These are phyloP conservation scores for Neodiprion pinetum DNA, from an alignment of 1,140 invertebrate species.

Conservation along the genomic window DNA sequence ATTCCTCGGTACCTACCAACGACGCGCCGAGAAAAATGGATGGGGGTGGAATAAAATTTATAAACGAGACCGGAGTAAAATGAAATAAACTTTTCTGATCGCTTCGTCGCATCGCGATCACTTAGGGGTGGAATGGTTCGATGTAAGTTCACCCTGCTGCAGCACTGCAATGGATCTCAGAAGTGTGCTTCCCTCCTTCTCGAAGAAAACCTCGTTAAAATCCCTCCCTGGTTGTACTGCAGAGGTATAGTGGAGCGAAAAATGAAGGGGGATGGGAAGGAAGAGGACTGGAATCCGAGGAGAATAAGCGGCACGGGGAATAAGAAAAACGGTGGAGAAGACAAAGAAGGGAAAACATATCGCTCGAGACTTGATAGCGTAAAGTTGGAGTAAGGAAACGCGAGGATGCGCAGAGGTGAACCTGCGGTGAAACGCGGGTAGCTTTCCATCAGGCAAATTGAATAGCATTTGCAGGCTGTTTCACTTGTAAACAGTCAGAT, in stretches of 20 bases:
- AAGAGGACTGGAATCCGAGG: constrained; percentile 21
- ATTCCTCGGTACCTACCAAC: background rate
- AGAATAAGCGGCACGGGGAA: background rate
- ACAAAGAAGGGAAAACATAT: background rate
- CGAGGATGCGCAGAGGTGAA: constrained; percentile 20
- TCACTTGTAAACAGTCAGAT: constrained; percentile 41
- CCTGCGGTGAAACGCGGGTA: constrained; percentile 28
- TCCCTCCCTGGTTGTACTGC: too few relatives aligned
- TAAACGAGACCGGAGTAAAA: too few relatives aligned
- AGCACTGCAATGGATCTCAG: too few relatives aligned
- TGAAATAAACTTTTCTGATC: too few relatives aligned
- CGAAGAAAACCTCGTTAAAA: too few relatives aligned
- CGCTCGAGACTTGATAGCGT: background rate
- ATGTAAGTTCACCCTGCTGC: too few relatives aligned
- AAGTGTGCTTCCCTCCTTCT: too few relatives aligned
- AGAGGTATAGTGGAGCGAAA: constrained; percentile 17
- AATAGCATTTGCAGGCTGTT: constrained; percentile 46
- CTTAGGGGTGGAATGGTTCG: too few relatives aligned
- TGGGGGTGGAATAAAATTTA: too few relatives aligned
- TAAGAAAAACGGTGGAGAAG: background rate
- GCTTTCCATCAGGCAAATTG: constrained; percentile 48
- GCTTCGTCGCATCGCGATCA: too few relatives aligned
- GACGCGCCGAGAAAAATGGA: too few relatives aligned
- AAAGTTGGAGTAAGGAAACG: background rate
- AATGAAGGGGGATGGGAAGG: constrained; percentile 28